Evolutionary conservation across 2,888 invertebrate genomes (phyloP), one percentile per base, ranked within the genome.

Genomic region (Hyppa rectilinea): DNA sequence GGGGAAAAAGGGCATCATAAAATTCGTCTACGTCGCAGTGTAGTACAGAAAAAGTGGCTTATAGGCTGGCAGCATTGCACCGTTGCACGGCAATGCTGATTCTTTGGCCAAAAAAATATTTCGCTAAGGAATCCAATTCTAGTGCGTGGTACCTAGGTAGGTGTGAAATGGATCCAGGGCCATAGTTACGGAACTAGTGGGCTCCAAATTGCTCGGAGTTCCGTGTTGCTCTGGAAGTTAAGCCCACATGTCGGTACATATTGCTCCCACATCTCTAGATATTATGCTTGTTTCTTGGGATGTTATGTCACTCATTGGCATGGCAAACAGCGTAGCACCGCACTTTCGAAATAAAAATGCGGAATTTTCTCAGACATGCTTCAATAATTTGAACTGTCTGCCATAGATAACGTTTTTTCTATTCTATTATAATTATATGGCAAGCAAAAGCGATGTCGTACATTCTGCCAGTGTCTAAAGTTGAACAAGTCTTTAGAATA

Each of bases 241-340:
- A 31, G 72, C 73, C 78, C 78, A 78, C 73, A 26, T 49, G 29
- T 26, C 10, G 23, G 26, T 52, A 52, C 71, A 43, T 59, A 71
- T 36, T 26, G 47, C 43, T 36, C 73, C 78, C 53, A 74, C 78
- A 2, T 53, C 0, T 47, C 31, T 76, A 31, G 45, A 53, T 70
- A 23, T 20, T 45, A 59, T 49, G 52, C 78, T 53, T 20, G 63
- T 26, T 10, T 31, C 43, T 50, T 53, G n/a, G 20, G 52, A 36
- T 43, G 47, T 75, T 75, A 79, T 73, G 31, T 63, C 75, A 78
- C 31, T 63, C 55, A 71, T 61, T 71, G 71, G 52, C 12, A 56
- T 43, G 49, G 45, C 49, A 29, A 49, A 47, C 56, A 50, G 40
- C 26, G 26, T 7, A 31, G 45, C 47, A 58, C 26, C 26, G 12